Evolutionary conservation across 92 coral and sea anemone species (phyloP).

Genomic region (Porites divaricata): DNA sequence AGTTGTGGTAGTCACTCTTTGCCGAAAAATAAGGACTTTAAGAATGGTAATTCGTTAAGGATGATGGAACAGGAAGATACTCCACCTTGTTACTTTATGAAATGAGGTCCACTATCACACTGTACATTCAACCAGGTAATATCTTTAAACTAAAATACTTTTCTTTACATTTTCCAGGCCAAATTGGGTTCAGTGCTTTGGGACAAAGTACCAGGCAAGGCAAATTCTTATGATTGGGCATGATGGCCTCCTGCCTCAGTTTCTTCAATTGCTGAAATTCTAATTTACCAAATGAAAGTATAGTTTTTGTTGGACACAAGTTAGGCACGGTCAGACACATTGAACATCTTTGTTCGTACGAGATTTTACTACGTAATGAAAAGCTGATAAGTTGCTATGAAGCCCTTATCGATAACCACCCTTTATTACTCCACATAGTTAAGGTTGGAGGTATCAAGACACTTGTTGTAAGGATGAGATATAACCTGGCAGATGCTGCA

Average conservation of each 20-base stretch:
- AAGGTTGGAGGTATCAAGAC: constrained; percentile 17
- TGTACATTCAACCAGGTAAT: too few relatives aligned
- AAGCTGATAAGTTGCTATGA: neutral
- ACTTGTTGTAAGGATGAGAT: constrained; percentile 10
- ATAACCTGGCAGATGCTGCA: constrained; percentile 19
- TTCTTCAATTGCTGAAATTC: too few relatives aligned
- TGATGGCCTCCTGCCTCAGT: constrained; percentile 19
- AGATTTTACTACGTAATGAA: constrained; percentile 2
- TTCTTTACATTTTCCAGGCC: too few relatives aligned
- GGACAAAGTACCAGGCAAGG: too few relatives aligned
- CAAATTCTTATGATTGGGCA: neutral
- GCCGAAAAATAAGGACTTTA: too few relatives aligned
- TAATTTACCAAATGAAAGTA: constrained; percentile 4
- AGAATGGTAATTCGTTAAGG: too few relatives aligned
- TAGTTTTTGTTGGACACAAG: constrained; percentile 19
- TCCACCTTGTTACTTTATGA: too few relatives aligned
- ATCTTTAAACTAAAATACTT: too few relatives aligned
- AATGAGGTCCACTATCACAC: too few relatives aligned
- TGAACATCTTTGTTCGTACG: constrained; percentile 1
- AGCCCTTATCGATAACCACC: constrained; percentile 5
- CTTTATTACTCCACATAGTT: constrained; percentile 21
- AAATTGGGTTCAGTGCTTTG: too few relatives aligned
- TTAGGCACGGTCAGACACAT: constrained; percentile 8
- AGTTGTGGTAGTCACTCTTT: too few relatives aligned
- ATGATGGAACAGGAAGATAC: too few relatives aligned